These are phyloP conservation scores for Gila orcuttii DNA, from an alignment of 2,113 vertebrate species.

Conservation along the genomic window DNA sequence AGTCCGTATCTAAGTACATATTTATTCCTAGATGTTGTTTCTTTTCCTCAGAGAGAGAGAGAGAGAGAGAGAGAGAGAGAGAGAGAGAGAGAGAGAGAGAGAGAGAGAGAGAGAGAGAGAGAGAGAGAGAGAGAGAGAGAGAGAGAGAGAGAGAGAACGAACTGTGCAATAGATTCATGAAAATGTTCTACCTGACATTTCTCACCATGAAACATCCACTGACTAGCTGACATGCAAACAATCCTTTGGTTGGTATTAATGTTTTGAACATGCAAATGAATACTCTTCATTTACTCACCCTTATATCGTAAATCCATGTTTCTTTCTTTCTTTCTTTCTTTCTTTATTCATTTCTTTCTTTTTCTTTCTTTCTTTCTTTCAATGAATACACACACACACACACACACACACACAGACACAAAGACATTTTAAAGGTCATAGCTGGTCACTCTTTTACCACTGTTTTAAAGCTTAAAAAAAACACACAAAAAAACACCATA, in stretches of 20 bases:
- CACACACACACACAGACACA: too few relatives aligned
- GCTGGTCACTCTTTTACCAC: too few relatives aligned
- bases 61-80: not conserved
- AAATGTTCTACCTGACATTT: not conserved
- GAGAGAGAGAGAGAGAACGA: too few relatives aligned
- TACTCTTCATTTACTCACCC: not conserved
- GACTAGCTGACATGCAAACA: not conserved
- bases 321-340: too few relatives aligned
- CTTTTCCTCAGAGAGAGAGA: not conserved
- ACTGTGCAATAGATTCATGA: not conserved
- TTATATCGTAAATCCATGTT: not conserved
- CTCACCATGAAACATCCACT: not conserved
- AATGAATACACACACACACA: not conserved
- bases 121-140: too few relatives aligned
- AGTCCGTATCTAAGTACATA: not conserved
- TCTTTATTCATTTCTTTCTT: too few relatives aligned
- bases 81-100: too few relatives aligned
- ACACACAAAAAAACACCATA: too few relatives aligned
- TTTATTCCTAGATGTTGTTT: slow-evolving; percentile 11
- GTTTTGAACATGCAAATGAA: not conserved
- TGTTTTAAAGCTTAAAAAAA: too few relatives aligned
- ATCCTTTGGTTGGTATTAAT: not conserved
- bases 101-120: too few relatives aligned
- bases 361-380: not conserved
- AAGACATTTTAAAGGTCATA: too few relatives aligned